Evolutionary conservation across 2,888 invertebrate species (phyloP).

Genomic region (Tetragnatha montana): DNA sequence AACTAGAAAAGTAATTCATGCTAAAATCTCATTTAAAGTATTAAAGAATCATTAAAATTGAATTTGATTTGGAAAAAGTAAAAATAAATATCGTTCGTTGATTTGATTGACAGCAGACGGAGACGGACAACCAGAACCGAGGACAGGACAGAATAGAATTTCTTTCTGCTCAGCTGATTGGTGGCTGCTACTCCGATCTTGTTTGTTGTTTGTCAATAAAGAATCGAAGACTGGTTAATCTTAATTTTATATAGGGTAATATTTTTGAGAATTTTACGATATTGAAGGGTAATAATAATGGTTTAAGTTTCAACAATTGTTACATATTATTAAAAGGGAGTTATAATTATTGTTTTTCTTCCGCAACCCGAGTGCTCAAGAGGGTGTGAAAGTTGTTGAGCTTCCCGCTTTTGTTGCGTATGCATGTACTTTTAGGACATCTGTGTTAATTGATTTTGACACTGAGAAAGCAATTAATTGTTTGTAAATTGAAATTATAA

Average conservation of each 20-base stretch:
- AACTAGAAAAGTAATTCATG: background rate
- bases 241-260: background rate
- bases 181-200: conserved; percentile 28
- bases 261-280: background rate
- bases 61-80: background rate
- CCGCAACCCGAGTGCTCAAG: background rate
- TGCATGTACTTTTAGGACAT: background rate
- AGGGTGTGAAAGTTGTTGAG: conserved; percentile 34
- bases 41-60: background rate
- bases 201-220: conserved; percentile 53
- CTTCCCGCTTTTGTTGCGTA: conserved; percentile 21
- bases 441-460: conserved; percentile 6
- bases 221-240: conserved; percentile 3
- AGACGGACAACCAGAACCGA: background rate
- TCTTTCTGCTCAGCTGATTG: conserved; percentile 34
- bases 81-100: background rate
- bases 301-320: background rate
- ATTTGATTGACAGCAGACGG: background rate
- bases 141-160: background rate
- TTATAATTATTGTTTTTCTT: background rate
- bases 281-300: background rate
- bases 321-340: background rate
- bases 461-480: background rate
- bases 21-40: background rate
- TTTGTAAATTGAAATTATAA: background rate